phyloP scores from a whole-genome alignment of 2,113 vertebrate genomes.

The Lasiurus cinereus region DNA sequence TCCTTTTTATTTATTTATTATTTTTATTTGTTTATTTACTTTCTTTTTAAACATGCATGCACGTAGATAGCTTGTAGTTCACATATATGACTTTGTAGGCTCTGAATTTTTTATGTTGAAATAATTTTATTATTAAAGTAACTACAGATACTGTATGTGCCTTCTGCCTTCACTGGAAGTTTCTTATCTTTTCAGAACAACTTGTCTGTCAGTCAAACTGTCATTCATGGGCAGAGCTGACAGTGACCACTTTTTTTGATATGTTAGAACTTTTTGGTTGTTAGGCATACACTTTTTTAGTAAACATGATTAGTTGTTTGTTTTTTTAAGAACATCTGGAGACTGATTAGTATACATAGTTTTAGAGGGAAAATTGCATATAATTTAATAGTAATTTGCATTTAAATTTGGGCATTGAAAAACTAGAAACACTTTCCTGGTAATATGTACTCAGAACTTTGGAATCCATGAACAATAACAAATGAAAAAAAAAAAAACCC shows the following conservation, averaged over 20 bases:
- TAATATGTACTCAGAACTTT: constrained; percentile 52
- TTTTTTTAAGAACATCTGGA: constrained; percentile 45
- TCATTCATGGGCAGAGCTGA: constrained; percentile 29
- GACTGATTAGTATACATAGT: constrained; percentile 6
- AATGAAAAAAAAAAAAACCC: background rate
- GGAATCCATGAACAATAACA: constrained; percentile 61
- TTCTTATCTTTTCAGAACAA: constrained; percentile 67
- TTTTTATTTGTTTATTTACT: background rate
- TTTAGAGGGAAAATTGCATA: constrained; percentile 44
- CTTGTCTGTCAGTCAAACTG: background rate
- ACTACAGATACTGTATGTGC: constrained; percentile 3
- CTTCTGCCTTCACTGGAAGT: background rate
- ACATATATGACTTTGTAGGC: background rate
- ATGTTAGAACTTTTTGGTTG: constrained; percentile 5
- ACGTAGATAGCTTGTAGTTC: constrained; percentile 26
- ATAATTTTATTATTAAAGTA: constrained; percentile 28
- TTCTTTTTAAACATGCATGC: background rate
- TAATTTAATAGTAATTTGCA: constrained; percentile 45
- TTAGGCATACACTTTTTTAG: constrained; percentile 53
- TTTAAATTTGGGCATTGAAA: constrained; percentile 42
- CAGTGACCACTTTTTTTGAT: constrained; percentile 22
- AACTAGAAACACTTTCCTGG: constrained; percentile 22
- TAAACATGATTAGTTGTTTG: background rate
- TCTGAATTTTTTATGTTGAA: constrained; percentile 55
- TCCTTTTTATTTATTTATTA: background rate